phyloP scores from a whole-genome alignment of 2,888 invertebrate species.

The Hypomecis punctinalis region DNA sequence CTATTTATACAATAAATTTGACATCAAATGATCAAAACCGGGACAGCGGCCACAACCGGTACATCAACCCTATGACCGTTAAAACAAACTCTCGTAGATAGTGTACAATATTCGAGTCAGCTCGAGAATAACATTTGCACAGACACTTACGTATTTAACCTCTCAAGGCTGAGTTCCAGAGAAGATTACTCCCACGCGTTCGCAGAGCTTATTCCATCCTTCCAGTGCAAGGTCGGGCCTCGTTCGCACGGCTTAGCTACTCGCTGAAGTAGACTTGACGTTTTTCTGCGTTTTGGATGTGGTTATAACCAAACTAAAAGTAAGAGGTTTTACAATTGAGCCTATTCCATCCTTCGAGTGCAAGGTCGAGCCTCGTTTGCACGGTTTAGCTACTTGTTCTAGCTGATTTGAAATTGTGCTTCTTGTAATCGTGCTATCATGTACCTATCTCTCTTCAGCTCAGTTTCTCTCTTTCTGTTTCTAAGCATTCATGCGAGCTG shows the following conservation, averaged over 20 bases:
- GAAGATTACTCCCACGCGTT: slow-evolving; percentile 14
- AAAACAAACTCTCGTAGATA: too few relatives aligned
- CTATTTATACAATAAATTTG: too few relatives aligned
- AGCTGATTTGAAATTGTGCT: too few relatives aligned
- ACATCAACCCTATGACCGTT: too few relatives aligned
- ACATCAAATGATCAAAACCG: too few relatives aligned
- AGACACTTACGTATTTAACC: not conserved
- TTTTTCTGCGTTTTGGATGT: too few relatives aligned
- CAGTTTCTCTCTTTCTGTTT: too few relatives aligned
- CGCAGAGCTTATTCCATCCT: slow-evolving; percentile 19
- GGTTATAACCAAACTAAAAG: too few relatives aligned
- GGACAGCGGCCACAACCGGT: too few relatives aligned
- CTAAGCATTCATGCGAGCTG: not conserved
- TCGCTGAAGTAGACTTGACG: not conserved
- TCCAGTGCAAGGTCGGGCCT: slow-evolving; percentile 25
- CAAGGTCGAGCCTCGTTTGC: slow-evolving; percentile 27
- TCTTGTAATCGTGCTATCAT: too few relatives aligned
- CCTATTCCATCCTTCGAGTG: slow-evolving; percentile 21
- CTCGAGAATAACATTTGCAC: not conserved
- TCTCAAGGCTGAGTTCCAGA: slow-evolving; percentile 4
- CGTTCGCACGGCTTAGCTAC: slow-evolving; percentile 9
- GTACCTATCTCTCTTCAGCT: too few relatives aligned
- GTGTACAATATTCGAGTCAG: too few relatives aligned
- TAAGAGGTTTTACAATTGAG: not conserved
- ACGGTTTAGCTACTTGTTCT: not conserved